phyloP scores from a whole-genome alignment of 2,113 vertebrate species.

The Mustelus asterias region DNA sequence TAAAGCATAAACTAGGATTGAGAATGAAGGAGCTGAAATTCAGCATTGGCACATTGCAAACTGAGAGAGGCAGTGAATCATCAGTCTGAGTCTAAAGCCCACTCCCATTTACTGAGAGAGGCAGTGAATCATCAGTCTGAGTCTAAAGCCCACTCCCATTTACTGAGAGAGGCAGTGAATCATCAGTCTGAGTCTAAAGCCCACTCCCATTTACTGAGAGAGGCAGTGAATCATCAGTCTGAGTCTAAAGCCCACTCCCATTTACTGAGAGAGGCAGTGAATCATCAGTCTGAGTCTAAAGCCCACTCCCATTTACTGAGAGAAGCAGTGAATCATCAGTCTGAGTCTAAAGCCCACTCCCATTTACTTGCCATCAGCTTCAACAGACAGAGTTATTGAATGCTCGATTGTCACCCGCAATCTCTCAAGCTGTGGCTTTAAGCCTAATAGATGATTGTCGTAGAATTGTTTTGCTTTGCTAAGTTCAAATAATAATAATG shows the following conservation, averaged over 20 bases:
- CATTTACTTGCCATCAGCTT: background rate
- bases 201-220: background rate
- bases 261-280: background rate
- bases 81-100: background rate
- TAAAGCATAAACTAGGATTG: background rate
- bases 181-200: background rate
- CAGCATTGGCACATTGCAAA: background rate
- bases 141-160: too few relatives aligned
- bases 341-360: too few relatives aligned
- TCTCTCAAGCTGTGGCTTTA: background rate
- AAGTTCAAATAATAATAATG: background rate
- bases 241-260: too few relatives aligned
- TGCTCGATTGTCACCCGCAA: rapidly evolving
- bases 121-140: background rate
- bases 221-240: background rate
- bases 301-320: background rate
- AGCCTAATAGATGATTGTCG: background rate
- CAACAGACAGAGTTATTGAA: background rate
- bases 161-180: background rate
- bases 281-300: background rate
- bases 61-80: background rate
- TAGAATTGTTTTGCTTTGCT: background rate
- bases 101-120: background rate
- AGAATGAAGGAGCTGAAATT: background rate
- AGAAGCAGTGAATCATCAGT: background rate